Base-by-base conservation (phyloP, 2,113 vertebrate species). In the Macrotus californicus region DNA sequence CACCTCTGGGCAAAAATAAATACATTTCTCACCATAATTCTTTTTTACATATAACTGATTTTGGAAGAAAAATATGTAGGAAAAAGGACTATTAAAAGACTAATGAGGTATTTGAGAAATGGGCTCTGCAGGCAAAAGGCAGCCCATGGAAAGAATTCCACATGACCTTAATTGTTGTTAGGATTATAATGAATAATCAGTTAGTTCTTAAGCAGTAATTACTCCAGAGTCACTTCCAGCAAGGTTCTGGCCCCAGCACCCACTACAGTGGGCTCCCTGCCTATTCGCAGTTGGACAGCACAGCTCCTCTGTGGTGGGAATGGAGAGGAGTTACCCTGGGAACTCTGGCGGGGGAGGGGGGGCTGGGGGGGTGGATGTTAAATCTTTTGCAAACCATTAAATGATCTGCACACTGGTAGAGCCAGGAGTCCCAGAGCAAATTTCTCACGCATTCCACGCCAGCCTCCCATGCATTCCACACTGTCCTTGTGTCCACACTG, bases 31-130 rank as follows among this genome's bases (percentile, higher is more conserved):
- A 54, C n/a, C 39, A 13, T 8, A 26, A 41, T 77, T 66, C 19
- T 64, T 73, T 34, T 81, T 85, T 29, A 61, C 67, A 59, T 54
- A n/a, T 67, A 94, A 73, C 76, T 92, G 85, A 79, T 73, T 96
- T 92, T 39, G 67, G 56, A 86, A 96, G 66, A 94, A 94, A 87
- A 69, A 41, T 56, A 89, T 5, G 31, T 19, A n/a, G 34, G 4
- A 21, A 16, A 61, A 80, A 72, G 81, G 26, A 66, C 31, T 22
- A 89, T 80, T 52, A 26, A 79, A 85, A 93, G 87, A 70, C 76
- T 82, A 94, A 91, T 92, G 85, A 94, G 77, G 82, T 75, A 39
- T 80, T 96, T 95, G 91, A 95, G 86, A 96, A 95, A 94, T 89
- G 76, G 54, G 22, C 56, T 94, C 85, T 13, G 1, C 26, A 70